Base-by-base conservation (phyloP, 2,888 invertebrate species). In the Sinohyriopsis cumingii region DNA sequence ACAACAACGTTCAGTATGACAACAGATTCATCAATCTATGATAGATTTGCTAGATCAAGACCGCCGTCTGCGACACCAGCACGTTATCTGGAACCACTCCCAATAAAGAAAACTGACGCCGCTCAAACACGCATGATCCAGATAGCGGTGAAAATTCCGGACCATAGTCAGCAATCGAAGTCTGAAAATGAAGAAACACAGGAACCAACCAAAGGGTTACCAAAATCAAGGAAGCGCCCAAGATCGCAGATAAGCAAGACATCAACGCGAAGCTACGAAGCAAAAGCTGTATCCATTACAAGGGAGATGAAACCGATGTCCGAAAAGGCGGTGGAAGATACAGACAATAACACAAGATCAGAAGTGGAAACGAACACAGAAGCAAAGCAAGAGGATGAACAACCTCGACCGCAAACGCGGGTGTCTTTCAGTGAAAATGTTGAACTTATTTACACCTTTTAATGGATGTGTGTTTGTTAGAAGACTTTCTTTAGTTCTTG, bases 391-490 rank as follows among this genome's bases (percentile, higher is more conserved):
- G 45, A 45, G 5, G 45, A 45, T 45, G 45, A 45, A 45, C 45
- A 2, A 45, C 12, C 45, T 45, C 45, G 75, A 7, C 73, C 75
- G 19, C 45, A 65, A 22, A 73, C 77, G 18, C 68, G 70, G 28
- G 77, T 77, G 62, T 75, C 75, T 9, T 77, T 77, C 56, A 75
- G 73, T 54, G 77, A 77, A 24, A 77, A 72, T 61, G 77, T 77
- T n/a, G 5, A 61, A 28, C 69, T 65, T 60, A 24, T 69, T 60
- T 54, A 64, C 25, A 64, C 45, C 56, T 33, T 28, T n/a, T 62
- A 62, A 22, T 25, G n/a, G 62, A 3, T 20, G 28, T 24, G 3
- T 25, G 62, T 62, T 62, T n/a, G 3, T 22, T 15, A 3, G 15
- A 12, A 45, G 45, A 12, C 12, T 45, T 45, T 9, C 45, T 45